phyloP scores from a whole-genome alignment of 1,140 invertebrate genomes.

The Trachelipus rathkii region DNA sequence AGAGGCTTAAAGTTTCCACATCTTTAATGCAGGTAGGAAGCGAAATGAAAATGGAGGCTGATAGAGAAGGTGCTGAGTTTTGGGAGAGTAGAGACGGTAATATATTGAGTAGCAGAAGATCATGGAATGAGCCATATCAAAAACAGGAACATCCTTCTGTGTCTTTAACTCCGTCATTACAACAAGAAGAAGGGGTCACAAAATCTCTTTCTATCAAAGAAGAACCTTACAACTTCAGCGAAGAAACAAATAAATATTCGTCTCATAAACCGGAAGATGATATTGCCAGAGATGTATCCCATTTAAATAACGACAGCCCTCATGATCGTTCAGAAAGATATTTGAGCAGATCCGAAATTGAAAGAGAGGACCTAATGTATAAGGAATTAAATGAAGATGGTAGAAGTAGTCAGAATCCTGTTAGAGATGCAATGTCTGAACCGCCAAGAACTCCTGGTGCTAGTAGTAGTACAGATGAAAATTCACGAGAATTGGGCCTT shows the following conservation, averaged over 20 bases:
- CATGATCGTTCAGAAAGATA: conserved; percentile 9
- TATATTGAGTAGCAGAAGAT: neutral
- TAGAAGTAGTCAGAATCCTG: conserved; percentile 1
- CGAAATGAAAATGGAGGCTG: neutral
- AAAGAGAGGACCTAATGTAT: neutral
- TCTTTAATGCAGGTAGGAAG: neutral
- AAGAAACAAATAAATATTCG: neutral
- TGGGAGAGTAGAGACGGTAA: conserved; percentile 10
- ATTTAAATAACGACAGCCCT: neutral
- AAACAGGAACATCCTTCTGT: neutral
- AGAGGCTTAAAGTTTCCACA: neutral
- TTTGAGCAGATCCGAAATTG: neutral
- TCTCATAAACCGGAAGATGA: neutral
- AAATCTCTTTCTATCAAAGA: neutral
- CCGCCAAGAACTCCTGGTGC: conserved; percentile 36
- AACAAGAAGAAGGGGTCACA: neutral
- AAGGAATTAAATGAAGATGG: conserved; percentile 12
- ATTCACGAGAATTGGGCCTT: conserved; percentile 39
- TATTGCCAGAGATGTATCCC: neutral
- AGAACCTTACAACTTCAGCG: neutral
- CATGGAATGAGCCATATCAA: neutral
- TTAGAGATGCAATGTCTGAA: conserved; percentile 19
- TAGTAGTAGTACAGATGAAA: conserved; percentile 41
- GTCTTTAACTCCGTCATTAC: neutral
- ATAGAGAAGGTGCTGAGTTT: neutral